phyloP scores from a whole-genome alignment of 2,113 vertebrate genomes.

The Scalopus aquaticus region DNA sequence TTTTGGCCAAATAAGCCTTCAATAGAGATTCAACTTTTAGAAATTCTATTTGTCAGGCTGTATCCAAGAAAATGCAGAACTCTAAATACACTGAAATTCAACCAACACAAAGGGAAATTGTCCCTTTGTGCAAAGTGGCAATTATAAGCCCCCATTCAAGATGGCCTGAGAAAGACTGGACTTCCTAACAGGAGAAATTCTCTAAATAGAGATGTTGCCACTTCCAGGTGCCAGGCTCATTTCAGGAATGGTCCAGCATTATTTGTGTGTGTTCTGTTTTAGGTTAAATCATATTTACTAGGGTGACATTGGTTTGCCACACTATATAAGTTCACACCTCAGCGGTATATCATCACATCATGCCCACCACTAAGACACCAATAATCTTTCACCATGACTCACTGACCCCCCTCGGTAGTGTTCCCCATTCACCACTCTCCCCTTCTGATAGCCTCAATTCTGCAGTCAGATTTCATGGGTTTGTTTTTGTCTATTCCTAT shows the following conservation, averaged over 20 bases:
- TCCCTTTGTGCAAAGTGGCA: neutral
- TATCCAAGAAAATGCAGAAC: neutral
- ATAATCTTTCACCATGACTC: too few relatives aligned
- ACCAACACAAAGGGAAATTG: neutral
- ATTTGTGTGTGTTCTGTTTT: neutral
- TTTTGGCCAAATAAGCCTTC: neutral
- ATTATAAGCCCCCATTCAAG: neutral
- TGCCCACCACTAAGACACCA: too few relatives aligned
- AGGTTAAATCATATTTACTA: too few relatives aligned
- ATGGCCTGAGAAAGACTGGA: neutral
- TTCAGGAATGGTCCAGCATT: neutral
- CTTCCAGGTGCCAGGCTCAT: neutral
- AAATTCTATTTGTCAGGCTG: conserved; percentile 2
- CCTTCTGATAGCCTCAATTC: too few relatives aligned
- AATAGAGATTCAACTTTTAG: neutral
- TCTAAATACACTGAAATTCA: neutral
- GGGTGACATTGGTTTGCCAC: too few relatives aligned
- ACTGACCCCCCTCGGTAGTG: too few relatives aligned
- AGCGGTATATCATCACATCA: too few relatives aligned
- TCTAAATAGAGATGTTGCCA: neutral
- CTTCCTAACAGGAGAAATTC: neutral
- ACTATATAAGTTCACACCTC: too few relatives aligned
- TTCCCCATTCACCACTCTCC: too few relatives aligned
- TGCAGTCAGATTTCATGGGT: too few relatives aligned
- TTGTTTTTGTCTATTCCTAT: too few relatives aligned